These are phyloP conservation scores for Nasonia vitripennis DNA, from an alignment of 1,140 invertebrate species.

Conservation along the genomic window DNA sequence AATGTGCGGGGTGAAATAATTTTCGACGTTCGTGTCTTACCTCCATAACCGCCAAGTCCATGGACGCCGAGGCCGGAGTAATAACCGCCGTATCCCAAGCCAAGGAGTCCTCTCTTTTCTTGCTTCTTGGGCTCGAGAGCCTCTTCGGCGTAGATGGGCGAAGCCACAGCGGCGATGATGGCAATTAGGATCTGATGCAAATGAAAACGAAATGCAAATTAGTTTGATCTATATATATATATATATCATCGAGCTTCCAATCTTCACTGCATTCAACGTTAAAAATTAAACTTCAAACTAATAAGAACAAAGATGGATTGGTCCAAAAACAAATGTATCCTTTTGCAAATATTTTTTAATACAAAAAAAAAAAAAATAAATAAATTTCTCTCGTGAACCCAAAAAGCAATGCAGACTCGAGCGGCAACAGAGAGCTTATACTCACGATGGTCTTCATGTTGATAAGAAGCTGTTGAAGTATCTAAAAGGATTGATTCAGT, in stretches of 20 bases:
- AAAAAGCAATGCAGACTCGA: too few relatives aligned
- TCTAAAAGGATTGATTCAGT: neutral
- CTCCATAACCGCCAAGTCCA: slow-evolving; percentile 54
- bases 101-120: slow-evolving; percentile 66
- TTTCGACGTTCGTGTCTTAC: slow-evolving; percentile 16
- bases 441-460: slow-evolving; percentile 70
- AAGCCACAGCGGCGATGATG: slow-evolving; percentile 62
- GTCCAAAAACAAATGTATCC: too few relatives aligned
- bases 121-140: slow-evolving; percentile 60
- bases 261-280: neutral
- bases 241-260: neutral
- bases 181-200: slow-evolving; percentile 61
- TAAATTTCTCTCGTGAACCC: too few relatives aligned
- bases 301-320: too few relatives aligned
- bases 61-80: slow-evolving; percentile 50
- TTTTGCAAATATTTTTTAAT: too few relatives aligned
- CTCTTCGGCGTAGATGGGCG: slow-evolving; percentile 65
- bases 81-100: slow-evolving; percentile 61
- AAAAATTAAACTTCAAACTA: too few relatives aligned
- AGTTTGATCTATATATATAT: neutral
- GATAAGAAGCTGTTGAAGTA: slow-evolving; percentile 52
- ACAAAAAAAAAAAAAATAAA: too few relatives aligned
- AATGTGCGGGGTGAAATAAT: neutral
- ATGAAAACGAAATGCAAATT: slow-evolving; percentile 12
- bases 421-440: slow-evolving; percentile 31